These are phyloP conservation scores for Danio aesculapii DNA, from an alignment of 2,797 vertebrate genomes.

Conservation along the genomic window DNA sequence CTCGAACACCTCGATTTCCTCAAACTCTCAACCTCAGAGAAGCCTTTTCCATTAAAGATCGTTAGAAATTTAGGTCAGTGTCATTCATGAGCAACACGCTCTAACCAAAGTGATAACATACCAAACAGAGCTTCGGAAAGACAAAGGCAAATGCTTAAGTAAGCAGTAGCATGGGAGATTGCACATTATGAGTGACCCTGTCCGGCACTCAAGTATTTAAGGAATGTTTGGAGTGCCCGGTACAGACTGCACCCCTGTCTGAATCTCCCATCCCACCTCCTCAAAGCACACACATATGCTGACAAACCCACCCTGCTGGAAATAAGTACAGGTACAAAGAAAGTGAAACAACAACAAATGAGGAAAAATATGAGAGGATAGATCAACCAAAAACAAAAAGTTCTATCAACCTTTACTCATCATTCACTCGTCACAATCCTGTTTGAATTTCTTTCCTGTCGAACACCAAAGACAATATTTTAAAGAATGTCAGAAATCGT, in stretches of 20 bases:
- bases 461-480: no score
- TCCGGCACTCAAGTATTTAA: slow-evolving; percentile 69
- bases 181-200: slow-evolving; percentile 28
- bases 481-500: no score
- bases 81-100: neutral
- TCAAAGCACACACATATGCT: slow-evolving; percentile 6
- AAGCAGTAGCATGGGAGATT: slow-evolving; percentile 11
- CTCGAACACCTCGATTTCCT: neutral
- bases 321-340: slow-evolving; percentile 4
- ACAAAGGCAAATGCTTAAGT: slow-evolving; percentile 3
- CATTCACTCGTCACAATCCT: no score
- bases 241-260: slow-evolving; percentile 68
- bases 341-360: neutral
- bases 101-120: neutral
- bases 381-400: no score
- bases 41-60: neutral
- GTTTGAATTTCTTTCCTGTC: no score
- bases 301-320: slow-evolving; percentile 37
- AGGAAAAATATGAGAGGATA: neutral
- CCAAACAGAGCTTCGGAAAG: neutral
- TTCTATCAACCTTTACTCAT: no score
- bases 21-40: neutral
- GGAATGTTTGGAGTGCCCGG: slow-evolving; percentile 75
- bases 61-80: neutral
- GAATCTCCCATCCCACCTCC: slow-evolving; percentile 48